Conservation (phyloP, 2,113 vertebrate genomes). For the Crocuta crocuta region DNA sequence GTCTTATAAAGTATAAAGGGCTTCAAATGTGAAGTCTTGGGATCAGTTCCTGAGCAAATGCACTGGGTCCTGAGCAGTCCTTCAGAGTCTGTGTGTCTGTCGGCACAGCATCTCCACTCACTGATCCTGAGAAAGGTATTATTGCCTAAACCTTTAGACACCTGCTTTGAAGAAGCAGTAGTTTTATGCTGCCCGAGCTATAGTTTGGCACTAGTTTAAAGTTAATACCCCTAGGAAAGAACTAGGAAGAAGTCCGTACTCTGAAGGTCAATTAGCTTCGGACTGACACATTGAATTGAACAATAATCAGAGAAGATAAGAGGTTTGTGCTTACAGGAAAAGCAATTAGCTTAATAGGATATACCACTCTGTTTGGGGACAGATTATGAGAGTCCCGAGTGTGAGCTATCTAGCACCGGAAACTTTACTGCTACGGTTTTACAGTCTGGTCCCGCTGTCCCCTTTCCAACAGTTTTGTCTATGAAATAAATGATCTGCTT, state of each 20-base stretch:
- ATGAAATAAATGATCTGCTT: background rate
- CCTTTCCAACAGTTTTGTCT: background rate
- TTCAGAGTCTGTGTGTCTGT: no score
- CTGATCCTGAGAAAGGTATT: background rate
- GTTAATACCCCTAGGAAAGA: background rate
- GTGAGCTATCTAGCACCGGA: background rate
- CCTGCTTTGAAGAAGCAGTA: background rate
- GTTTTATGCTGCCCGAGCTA: background rate
- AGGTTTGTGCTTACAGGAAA: background rate
- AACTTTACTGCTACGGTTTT: background rate
- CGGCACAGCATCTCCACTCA: background rate
- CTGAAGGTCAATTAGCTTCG: background rate
- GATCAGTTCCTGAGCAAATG: background rate
- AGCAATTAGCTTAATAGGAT: background rate
- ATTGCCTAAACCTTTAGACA: fast-evolving
- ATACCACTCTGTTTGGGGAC: background rate
- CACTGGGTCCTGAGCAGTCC: background rate
- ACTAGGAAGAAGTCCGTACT: background rate
- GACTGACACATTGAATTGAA: background rate
- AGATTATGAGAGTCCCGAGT: background rate
- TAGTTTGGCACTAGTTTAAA: background rate
- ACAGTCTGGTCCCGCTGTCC: background rate
- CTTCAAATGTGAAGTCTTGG: background rate
- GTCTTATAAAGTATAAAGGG: background rate
- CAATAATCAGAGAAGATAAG: background rate